Conservation (phyloP, 1,140 invertebrate species). For the Pseudomyrmex sp. region DNA sequence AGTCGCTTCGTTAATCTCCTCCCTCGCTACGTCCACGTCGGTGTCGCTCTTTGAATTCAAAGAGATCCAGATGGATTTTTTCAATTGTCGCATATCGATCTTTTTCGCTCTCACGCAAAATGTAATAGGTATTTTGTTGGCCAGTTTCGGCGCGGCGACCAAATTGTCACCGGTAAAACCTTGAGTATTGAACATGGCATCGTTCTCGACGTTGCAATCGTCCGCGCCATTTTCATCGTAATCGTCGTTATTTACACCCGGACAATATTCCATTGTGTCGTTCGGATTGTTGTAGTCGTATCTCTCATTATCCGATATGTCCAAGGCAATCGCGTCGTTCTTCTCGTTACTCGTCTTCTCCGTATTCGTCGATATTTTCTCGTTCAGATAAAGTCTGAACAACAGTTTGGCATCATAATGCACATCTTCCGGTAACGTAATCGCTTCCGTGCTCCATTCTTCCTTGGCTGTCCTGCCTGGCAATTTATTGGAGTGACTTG, state of each 20-base stretch:
- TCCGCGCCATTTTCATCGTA: constrained; percentile 79
- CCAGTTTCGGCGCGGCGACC: constrained; percentile 85
- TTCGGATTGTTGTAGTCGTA: constrained; percentile 86
- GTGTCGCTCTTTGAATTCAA: constrained; percentile 71
- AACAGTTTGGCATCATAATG: constrained; percentile 70
- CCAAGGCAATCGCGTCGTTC: constrained; percentile 53
- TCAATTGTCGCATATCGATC: constrained; percentile 92
- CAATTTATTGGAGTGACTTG: constrained; percentile 45
- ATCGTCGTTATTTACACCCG: constrained; percentile 78
- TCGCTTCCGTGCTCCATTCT: constrained; percentile 75
- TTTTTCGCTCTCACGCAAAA: constrained; percentile 92
- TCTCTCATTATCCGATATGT: constrained; percentile 76
- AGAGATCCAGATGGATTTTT: constrained; percentile 89
- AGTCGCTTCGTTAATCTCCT: constrained; percentile 75
- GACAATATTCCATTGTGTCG: constrained; percentile 84
- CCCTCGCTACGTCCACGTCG: constrained; percentile 73
- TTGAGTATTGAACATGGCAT: constrained; percentile 64
- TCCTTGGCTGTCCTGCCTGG: constrained; percentile 70
- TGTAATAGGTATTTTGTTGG: constrained; percentile 88
- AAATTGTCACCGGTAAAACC: constrained; percentile 86
- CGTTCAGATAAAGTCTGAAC: constrained; percentile 71
- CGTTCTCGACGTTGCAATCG: constrained; percentile 80
- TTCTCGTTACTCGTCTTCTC: constrained; percentile 23
- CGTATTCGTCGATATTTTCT: neutral
- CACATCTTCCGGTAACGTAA: constrained; percentile 74